phyloP scores from a whole-genome alignment of 1,140 invertebrate genomes.

The Papilio glaucus region DNA sequence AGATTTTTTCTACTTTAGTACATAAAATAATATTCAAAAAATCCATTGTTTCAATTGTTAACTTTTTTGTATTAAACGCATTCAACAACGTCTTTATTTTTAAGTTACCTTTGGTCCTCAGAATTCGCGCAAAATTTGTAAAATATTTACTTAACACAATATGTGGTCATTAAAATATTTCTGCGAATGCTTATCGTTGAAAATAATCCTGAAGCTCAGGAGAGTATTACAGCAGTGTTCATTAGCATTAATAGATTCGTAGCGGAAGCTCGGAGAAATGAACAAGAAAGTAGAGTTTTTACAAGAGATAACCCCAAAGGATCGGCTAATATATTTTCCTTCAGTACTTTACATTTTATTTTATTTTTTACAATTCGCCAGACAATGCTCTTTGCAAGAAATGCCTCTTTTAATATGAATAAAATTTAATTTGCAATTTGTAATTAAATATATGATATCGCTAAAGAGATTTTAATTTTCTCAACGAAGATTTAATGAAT shows the following conservation, averaged over 20 bases:
- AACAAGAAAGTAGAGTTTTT: conserved; percentile 15
- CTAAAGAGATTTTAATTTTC: not conserved
- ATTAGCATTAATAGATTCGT: conserved; percentile 1
- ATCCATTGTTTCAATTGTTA: too few relatives aligned
- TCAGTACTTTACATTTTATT: not conserved
- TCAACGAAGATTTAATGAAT: not conserved
- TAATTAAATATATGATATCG: conserved; percentile 2
- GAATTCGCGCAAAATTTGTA: too few relatives aligned
- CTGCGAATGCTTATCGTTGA: not conserved
- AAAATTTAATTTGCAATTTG: not conserved
- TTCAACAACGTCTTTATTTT: too few relatives aligned
- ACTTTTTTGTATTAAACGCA: too few relatives aligned
- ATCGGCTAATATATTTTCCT: not conserved
- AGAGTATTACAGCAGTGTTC: conserved; percentile 3
- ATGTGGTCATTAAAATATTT: not conserved
- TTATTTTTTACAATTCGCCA: not conserved
- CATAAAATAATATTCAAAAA: too few relatives aligned
- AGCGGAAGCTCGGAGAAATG: not conserved
- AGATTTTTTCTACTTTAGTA: too few relatives aligned
- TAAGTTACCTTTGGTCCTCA: too few relatives aligned
- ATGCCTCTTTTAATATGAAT: not conserved
- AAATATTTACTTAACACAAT: too few relatives aligned
- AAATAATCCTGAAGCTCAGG: not conserved
- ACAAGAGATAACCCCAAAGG: not conserved
- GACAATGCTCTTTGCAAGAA: not conserved